Evolutionary conservation across 2,888 invertebrate species (phyloP).

Genomic region (Smittia aterrima): DNA sequence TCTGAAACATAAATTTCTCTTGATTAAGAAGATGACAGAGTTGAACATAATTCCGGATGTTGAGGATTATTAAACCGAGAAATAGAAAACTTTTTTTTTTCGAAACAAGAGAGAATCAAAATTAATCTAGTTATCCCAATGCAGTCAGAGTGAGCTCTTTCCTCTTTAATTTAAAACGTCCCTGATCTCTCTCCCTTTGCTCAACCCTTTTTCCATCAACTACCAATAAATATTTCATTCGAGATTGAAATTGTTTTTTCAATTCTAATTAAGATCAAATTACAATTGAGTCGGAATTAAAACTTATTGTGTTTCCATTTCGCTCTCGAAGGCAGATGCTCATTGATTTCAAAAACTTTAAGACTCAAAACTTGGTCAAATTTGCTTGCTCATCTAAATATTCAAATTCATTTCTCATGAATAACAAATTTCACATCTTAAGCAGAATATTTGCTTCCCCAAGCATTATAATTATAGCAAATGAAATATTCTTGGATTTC

Average conservation of each 20-base stretch:
- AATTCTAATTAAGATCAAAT: constrained; percentile 22
- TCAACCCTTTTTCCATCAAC: constrained; percentile 9
- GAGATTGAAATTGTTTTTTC: constrained; percentile 1
- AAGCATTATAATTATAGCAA: no score
- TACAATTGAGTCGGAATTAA: neutral
- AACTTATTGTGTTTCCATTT: neutral
- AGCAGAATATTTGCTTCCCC: no score
- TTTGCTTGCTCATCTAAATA: no score
- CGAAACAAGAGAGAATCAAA: neutral
- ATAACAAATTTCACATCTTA: no score
- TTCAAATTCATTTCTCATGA: no score
- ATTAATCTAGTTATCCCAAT: constrained; percentile 1
- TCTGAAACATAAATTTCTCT: constrained; percentile 1
- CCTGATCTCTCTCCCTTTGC: neutral
- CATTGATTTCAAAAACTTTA: no score
- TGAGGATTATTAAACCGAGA: neutral
- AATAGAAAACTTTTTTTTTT: neutral
- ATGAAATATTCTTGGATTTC: no score
- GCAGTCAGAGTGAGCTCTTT: neutral
- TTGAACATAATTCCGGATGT: neutral
- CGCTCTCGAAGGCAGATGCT: neutral
- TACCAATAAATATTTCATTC: constrained; percentile 18
- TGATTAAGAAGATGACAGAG: constrained; percentile 21
- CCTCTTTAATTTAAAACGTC: neutral
- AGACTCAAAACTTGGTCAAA: no score